phyloP scores from a whole-genome alignment of 2,113 vertebrate species.

The Pyrgilauda ruficollis region DNA sequence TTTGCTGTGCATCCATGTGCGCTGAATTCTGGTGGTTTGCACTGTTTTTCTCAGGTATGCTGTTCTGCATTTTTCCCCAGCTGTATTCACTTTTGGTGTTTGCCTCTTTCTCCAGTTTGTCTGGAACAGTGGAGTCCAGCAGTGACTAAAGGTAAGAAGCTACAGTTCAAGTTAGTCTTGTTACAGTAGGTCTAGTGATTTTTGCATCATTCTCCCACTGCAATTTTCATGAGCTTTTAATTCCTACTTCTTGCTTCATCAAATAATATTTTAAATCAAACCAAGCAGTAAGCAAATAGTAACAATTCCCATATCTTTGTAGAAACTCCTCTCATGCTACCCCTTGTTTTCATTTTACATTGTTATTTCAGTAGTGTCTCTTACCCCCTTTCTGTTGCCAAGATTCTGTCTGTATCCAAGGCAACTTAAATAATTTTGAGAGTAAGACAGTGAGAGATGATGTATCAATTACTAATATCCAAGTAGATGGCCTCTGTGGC shows the following conservation, averaged over 20 bases:
- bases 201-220: not conserved
- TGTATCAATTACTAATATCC: conserved; percentile 31
- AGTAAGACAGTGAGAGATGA: not conserved
- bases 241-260: not conserved
- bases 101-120: not conserved
- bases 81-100: not conserved
- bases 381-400: not conserved
- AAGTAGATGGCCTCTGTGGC: not conserved
- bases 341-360: conserved; percentile 9
- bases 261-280: not conserved
- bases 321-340: not conserved
- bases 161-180: not conserved
- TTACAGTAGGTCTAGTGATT: not conserved
- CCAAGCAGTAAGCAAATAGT: not conserved
- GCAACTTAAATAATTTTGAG: conserved; percentile 38
- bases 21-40: conserved; percentile 29
- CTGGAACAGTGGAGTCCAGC: not conserved
- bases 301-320: not conserved
- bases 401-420: conserved; percentile 43
- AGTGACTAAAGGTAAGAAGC: not conserved
- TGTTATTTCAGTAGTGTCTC: conserved; percentile 30
- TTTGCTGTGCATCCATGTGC: not conserved
- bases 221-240: not conserved
- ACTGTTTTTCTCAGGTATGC: conserved; percentile 17
- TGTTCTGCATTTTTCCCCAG: conserved; percentile 1